These are phyloP conservation scores for Vultur gryphus DNA, from an alignment of 2,797 vertebrate species.

Conservation along the genomic window DNA sequence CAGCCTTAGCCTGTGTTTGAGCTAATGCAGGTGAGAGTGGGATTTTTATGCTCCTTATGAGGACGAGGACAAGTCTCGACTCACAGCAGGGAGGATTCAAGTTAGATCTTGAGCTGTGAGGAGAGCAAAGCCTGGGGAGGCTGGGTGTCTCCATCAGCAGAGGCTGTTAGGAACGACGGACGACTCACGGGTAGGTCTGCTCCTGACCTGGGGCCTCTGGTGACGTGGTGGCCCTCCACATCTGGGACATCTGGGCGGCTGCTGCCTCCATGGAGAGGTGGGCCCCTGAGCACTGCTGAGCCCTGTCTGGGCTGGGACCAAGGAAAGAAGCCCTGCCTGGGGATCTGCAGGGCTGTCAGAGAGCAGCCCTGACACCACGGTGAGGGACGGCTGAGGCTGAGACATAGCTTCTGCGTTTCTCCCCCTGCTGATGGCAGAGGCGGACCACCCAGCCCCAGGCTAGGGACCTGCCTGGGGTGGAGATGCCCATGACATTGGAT, in stretches of 20 bases:
- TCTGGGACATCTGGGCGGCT: neutral
- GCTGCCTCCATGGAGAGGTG: neutral
- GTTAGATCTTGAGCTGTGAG: neutral
- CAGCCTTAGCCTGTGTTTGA: neutral
- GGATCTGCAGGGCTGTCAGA: neutral
- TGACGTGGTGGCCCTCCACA: neutral
- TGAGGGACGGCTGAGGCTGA: neutral
- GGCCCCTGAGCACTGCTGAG: neutral
- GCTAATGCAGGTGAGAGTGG: neutral
- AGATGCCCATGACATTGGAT: neutral
- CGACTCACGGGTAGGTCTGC: neutral
- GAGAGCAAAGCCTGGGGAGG: neutral
- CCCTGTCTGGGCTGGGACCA: neutral
- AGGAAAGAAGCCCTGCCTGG: neutral
- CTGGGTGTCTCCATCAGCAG: neutral
- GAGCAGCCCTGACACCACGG: neutral
- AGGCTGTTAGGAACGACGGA: neutral
- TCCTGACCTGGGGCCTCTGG: neutral
- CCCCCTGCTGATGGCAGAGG: neutral
- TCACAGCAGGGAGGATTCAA: neutral
- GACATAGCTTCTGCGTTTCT: neutral
- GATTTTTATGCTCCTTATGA: neutral
- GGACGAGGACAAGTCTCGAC: neutral
- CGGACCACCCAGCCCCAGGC: fast-evolving
- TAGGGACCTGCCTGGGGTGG: fast-evolving